phyloP scores from a whole-genome alignment of 2,113 vertebrate species.

The Xenus cinereus region DNA sequence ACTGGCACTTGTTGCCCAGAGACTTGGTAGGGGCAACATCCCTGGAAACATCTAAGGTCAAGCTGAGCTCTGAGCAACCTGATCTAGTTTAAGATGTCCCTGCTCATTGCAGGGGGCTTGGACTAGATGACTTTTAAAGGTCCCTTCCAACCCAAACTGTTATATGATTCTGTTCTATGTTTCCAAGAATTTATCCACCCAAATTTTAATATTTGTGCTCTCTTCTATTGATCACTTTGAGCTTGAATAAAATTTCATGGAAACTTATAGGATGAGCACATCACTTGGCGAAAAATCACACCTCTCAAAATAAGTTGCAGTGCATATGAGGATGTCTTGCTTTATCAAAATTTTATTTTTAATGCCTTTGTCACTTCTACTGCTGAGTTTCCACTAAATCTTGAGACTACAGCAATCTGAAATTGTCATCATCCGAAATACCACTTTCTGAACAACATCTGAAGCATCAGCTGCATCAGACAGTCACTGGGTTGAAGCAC shows the following conservation, averaged over 20 bases:
- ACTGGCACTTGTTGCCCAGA: background rate
- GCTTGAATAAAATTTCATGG: background rate
- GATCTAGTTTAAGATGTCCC: background rate
- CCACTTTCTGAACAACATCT: background rate
- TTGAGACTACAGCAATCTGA: background rate
- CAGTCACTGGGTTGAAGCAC: background rate
- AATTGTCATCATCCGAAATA: background rate
- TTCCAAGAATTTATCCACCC: background rate
- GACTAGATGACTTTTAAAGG: background rate
- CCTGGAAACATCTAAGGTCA: background rate
- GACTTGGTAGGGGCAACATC: background rate
- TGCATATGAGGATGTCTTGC: background rate
- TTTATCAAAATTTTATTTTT: background rate
- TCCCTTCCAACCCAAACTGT: background rate
- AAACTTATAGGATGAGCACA: background rate
- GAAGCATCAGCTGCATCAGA: background rate
- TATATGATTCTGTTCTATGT: background rate
- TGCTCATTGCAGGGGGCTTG: background rate
- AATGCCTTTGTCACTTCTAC: background rate
- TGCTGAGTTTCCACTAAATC: background rate
- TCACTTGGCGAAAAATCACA: background rate
- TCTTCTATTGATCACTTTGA: background rate
- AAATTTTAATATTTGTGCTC: background rate
- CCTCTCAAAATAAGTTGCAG: background rate
- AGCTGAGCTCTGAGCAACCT: background rate